These are phyloP conservation scores for Distichodus sexfasciatus DNA, from an alignment of 2,797 vertebrate genomes.

Conservation along the genomic window DNA sequence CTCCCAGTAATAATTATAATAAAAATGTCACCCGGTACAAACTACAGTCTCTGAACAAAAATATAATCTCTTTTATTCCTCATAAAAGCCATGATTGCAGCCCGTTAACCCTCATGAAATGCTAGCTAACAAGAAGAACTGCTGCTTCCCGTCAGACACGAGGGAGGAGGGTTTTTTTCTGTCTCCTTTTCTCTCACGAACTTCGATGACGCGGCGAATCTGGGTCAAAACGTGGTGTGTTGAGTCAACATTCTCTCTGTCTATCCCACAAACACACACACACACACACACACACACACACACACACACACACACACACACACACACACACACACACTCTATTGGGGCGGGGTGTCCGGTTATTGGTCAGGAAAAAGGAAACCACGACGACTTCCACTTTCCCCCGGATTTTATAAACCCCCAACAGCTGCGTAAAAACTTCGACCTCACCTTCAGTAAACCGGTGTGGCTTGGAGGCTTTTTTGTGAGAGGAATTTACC, in stretches of 20 bases:
- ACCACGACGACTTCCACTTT: constrained; percentile 60
- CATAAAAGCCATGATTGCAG: too few species aligned
- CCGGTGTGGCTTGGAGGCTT: background rate
- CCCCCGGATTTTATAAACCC: background rate
- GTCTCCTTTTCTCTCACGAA: background rate
- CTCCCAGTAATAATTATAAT: too few species aligned
- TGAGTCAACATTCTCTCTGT: background rate
- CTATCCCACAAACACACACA: background rate
- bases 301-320: background rate
- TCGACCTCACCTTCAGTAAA: background rate
- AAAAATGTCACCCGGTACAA: too few species aligned
- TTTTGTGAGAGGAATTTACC: background rate
- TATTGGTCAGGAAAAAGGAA: constrained; percentile 41
- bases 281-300: background rate
- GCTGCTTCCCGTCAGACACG: too few species aligned
- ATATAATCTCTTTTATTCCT: too few species aligned
- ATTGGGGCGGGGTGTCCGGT: constrained; percentile 68
- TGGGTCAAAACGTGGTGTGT: too few species aligned
- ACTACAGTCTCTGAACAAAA: too few species aligned
- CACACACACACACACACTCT: background rate
- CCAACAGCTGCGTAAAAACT: too few species aligned
- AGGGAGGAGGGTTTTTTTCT: background rate
- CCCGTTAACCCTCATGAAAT: too few species aligned
- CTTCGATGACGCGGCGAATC: background rate
- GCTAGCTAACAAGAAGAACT: too few species aligned